These are phyloP conservation scores for Labeo catla DNA, from an alignment of 2,113 vertebrate genomes.

Conservation along the genomic window DNA sequence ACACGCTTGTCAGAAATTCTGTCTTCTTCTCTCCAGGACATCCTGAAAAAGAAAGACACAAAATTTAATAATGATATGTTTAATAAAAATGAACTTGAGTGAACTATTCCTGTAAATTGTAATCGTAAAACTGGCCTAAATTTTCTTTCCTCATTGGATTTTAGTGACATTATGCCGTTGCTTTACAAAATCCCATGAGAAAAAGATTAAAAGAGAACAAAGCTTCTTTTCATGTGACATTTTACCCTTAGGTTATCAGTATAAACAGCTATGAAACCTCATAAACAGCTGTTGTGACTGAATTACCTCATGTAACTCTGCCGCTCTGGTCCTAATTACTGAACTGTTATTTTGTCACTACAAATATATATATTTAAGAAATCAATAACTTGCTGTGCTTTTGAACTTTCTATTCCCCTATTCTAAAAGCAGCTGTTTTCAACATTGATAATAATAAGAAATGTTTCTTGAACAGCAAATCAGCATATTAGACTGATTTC, in stretches of 20 bases:
- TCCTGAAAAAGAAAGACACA: constrained; percentile 74
- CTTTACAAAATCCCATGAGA: background rate
- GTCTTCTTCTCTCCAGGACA: constrained; percentile 95
- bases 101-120: background rate
- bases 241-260: constrained; percentile 23
- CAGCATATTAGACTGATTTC: background rate
- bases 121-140: background rate
- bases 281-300: constrained; percentile 1
- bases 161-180: background rate
- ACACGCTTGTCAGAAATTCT: constrained; percentile 94
- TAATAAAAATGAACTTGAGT: background rate
- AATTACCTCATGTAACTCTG: constrained; percentile 16
- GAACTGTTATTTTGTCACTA: background rate
- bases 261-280: constrained; percentile 6
- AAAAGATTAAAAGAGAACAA: constrained; percentile 1
- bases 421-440: background rate
- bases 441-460: background rate
- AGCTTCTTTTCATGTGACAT: constrained; percentile 20
- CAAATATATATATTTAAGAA: too few relatives aligned
- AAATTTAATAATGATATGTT: background rate
- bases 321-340: constrained; percentile 16
- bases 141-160: background rate
- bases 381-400: too few relatives aligned
- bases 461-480: background rate
- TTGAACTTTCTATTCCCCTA: background rate